Evolutionary conservation across 2,113 vertebrate species (phyloP).

Genomic region (Psammodynastes pulverulentus): DNA sequence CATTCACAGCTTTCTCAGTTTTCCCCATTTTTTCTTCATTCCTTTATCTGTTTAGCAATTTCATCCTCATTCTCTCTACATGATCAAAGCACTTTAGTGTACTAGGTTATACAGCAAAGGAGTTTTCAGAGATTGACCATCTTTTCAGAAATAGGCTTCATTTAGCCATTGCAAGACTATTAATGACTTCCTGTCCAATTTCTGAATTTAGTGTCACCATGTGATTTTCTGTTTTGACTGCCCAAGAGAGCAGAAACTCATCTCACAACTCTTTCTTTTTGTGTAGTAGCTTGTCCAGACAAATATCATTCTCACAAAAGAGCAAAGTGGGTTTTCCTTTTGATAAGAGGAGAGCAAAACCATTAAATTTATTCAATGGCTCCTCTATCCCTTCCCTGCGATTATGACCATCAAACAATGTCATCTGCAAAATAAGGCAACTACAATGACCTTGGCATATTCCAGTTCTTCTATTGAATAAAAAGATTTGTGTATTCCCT

Average conservation of each 20-base stretch:
- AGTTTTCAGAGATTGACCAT: not conserved
- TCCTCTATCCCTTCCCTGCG: not conserved
- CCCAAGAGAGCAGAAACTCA: not conserved
- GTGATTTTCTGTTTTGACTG: not conserved
- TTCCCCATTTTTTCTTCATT: not conserved
- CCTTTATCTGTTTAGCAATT: not conserved
- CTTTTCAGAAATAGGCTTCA: not conserved
- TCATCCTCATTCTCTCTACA: not conserved
- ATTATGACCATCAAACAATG: not conserved
- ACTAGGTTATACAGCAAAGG: not conserved
- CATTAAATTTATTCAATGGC: not conserved
- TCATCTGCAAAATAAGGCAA: not conserved
- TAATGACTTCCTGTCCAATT: not conserved
- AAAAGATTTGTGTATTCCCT: not conserved
- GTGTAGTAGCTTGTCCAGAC: not conserved
- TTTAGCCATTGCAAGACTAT: not conserved
- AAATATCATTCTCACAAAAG: not conserved
- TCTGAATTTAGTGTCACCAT: not conserved
- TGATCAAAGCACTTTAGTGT: not conserved
- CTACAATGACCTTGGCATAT: not conserved
- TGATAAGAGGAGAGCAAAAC: not conserved
- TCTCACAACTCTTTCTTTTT: not conserved
- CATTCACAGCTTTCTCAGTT: not conserved
- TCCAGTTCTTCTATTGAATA: not conserved
- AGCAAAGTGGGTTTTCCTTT: not conserved